phyloP scores from a whole-genome alignment of 2,888 invertebrate species.

The Euphydryas editha region DNA sequence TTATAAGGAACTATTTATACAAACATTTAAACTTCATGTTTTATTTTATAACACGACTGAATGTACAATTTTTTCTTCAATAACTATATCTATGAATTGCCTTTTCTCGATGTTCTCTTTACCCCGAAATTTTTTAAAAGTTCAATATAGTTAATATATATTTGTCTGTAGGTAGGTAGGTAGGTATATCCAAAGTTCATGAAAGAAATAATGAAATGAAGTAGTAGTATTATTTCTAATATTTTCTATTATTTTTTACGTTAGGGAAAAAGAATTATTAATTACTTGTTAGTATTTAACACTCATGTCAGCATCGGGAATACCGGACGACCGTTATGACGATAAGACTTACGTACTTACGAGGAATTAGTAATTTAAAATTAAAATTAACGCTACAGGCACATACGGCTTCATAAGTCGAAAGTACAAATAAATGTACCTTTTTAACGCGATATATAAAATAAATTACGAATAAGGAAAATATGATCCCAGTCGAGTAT shows the following conservation, averaged over 20 bases:
- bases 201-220: too few relatives aligned
- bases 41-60: too few relatives aligned
- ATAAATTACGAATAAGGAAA: slow-evolving; percentile 54
- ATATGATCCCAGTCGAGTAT: slow-evolving; percentile 49
- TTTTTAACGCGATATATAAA: not conserved
- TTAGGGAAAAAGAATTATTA: slow-evolving; percentile 1
- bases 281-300: slow-evolving; percentile 5
- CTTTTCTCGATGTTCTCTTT: too few relatives aligned
- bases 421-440: not conserved
- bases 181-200: too few relatives aligned
- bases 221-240: not conserved
- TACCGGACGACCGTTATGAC: not conserved
- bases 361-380: not conserved
- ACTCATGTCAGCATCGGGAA: slow-evolving; percentile 5
- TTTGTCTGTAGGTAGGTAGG: too few relatives aligned
- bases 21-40: too few relatives aligned
- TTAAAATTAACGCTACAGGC: not conserved
- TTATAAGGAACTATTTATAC: too few relatives aligned
- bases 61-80: too few relatives aligned
- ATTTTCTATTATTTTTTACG: not conserved
- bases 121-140: too few relatives aligned
- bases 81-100: too few relatives aligned
- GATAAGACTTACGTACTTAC: not conserved
- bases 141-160: too few relatives aligned
- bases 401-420: not conserved